Conservation (phyloP, 2,888 invertebrate genomes). For the Ectemnius lituratus region DNA sequence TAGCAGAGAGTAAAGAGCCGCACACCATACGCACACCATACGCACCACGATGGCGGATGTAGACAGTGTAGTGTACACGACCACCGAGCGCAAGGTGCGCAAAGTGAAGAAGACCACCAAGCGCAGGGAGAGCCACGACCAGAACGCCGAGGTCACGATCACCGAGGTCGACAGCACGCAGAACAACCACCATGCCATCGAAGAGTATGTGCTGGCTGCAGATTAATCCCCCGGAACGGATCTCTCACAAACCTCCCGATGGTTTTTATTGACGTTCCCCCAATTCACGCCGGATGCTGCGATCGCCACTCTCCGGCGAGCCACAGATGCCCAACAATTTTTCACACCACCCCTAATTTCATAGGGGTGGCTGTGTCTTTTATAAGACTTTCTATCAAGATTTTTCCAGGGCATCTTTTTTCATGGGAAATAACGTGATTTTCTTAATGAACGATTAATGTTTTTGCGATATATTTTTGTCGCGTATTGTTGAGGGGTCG, state of each 20-base stretch:
- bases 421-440: no score
- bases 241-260: no score
- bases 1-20: slow-evolving; percentile 13
- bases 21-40: slow-evolving; percentile 14
- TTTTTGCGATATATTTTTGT: no score
- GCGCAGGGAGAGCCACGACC: slow-evolving; percentile 87
- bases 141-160: slow-evolving; percentile 87
- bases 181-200: slow-evolving; percentile 83
- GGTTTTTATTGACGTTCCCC: no score
- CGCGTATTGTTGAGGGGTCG: no score
- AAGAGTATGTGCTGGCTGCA: slow-evolving; percentile 90
- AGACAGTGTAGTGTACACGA: slow-evolving; percentile 91
- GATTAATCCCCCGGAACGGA: slow-evolving; percentile 44
- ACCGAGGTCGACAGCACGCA: slow-evolving; percentile 87
- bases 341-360: no score
- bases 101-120: slow-evolving; percentile 94
- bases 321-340: no score
- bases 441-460: no score
- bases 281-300: neutral
- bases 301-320: neutral
- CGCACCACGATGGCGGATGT: slow-evolving; percentile 90
- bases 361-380: no score
- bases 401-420: no score
- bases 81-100: slow-evolving; percentile 91
- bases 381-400: no score